Conservation (phyloP, 2,797 vertebrate genomes). For the Tangara arthus region DNA sequence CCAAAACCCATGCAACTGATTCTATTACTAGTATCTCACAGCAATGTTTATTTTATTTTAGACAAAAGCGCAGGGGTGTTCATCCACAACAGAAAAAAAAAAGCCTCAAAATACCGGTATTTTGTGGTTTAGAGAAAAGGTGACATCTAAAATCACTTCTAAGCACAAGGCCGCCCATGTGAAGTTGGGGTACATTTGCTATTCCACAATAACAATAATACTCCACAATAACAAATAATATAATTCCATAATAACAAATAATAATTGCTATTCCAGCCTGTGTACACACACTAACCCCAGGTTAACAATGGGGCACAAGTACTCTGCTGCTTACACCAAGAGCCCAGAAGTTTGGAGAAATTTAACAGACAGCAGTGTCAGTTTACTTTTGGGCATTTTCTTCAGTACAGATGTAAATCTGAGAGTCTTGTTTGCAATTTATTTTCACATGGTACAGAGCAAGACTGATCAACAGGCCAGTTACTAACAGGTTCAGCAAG, state of each 20-base stretch:
- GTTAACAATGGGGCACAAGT: not conserved
- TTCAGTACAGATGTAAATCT: not conserved
- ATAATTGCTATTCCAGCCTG: not conserved
- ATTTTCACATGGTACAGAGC: rapidly evolving
- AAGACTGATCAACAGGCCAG: not conserved
- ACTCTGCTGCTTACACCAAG: not conserved
- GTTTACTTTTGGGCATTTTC: not conserved
- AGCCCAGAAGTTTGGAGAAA: not conserved
- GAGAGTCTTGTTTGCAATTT: not conserved
- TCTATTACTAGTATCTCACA: not conserved
- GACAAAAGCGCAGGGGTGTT: not conserved
- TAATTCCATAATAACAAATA: not conserved
- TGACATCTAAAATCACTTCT: not conserved
- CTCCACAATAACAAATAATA: not conserved
- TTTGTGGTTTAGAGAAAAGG: not conserved
- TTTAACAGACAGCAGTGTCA: not conserved
- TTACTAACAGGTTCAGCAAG: not conserved
- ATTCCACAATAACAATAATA: not conserved
- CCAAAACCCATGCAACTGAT: not conserved
- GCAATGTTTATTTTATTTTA: not conserved
- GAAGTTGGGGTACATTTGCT: not conserved
- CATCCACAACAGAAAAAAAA: not conserved
- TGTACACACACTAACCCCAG: not conserved
- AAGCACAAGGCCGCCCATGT: not conserved
- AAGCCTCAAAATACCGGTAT: rapidly evolving